These are phyloP conservation scores for Notolabrus celidotus DNA, from an alignment of 2,797 vertebrate genomes.

Conservation along the genomic window DNA sequence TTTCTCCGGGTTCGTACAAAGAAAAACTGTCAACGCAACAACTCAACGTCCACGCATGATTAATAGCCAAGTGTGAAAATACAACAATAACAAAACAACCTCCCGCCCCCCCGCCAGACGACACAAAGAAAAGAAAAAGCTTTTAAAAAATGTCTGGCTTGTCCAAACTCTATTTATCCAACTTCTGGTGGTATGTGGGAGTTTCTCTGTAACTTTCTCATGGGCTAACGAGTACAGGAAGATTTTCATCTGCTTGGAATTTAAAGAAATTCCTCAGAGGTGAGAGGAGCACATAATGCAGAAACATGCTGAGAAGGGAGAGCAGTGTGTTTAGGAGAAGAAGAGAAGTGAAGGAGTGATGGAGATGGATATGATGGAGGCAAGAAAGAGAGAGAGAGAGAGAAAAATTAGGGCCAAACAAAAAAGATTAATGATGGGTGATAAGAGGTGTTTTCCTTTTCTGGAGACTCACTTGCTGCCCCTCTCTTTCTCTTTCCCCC, in stretches of 20 bases:
- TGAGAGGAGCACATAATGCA: conserved; percentile 10
- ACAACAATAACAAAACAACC: conserved; percentile 47
- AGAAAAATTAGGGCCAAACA: background rate
- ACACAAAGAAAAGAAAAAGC: conserved; percentile 33
- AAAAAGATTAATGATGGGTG: conserved; percentile 42
- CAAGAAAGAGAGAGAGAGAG: background rate
- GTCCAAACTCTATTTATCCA: conserved; percentile 75
- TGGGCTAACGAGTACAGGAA: conserved; percentile 76
- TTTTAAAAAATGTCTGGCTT: conserved; percentile 58
- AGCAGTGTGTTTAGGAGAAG: conserved; percentile 1
- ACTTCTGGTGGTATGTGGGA: conserved; percentile 72
- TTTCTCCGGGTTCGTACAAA: background rate
- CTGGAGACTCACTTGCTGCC: conserved; percentile 41
- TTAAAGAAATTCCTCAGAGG: conserved; percentile 11
- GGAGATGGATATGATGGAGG: conserved; percentile 62
- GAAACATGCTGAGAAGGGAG: background rate
- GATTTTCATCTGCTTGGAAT: conserved; percentile 76
- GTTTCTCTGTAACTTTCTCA: conserved; percentile 67
- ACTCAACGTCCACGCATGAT: conserved; percentile 42
- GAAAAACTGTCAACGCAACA: too few species aligned
- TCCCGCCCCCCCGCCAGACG: conserved; percentile 19
- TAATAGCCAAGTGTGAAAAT: conserved; percentile 52
- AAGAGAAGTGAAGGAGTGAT: conserved; percentile 43
- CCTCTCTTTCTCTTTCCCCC: conserved; percentile 47
- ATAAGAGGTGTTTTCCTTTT: conserved; percentile 52